Conservation (phyloP, 2,113 vertebrate species). For the Chionomys nivalis region DNA sequence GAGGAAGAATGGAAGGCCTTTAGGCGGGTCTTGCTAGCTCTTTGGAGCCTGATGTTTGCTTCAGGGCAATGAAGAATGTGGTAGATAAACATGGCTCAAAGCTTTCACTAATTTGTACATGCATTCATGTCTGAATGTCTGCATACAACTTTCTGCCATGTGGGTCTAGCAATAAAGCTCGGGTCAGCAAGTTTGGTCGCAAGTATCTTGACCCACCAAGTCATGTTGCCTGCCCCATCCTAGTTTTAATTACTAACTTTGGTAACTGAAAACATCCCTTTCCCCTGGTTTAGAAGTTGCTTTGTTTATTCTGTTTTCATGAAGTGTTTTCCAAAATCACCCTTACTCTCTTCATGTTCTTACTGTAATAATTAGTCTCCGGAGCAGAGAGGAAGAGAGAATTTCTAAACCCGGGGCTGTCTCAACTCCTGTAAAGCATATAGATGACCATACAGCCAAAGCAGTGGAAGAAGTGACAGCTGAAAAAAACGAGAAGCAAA, state of each 20-base stretch:
- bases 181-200: neutral
- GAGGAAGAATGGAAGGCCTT: neutral
- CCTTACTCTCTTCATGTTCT: neutral
- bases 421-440: constrained; percentile 92
- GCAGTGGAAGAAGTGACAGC: constrained; percentile 87
- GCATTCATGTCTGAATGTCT: no score
- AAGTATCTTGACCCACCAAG: neutral
- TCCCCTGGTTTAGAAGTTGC: neutral
- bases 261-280: neutral
- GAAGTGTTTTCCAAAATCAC: neutral
- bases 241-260: neutral
- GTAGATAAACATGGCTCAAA: neutral
- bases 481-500: constrained; percentile 91
- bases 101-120: neutral
- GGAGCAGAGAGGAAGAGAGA: constrained; percentile 96
- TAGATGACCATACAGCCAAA: constrained; percentile 90
- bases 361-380: constrained; percentile 85
- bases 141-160: neutral
- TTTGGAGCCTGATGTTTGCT: neutral
- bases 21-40: neutral
- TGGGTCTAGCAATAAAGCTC: neutral
- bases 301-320: neutral
- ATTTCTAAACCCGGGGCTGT: constrained; percentile 90
- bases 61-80: neutral
- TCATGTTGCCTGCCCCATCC: neutral